Percentiles rank a stretch among this genome's conserved stretches.
Evolutionary conservation across 2,888 invertebrate species (phyloP).

Genomic region (Odontomyia ornata): DNA sequence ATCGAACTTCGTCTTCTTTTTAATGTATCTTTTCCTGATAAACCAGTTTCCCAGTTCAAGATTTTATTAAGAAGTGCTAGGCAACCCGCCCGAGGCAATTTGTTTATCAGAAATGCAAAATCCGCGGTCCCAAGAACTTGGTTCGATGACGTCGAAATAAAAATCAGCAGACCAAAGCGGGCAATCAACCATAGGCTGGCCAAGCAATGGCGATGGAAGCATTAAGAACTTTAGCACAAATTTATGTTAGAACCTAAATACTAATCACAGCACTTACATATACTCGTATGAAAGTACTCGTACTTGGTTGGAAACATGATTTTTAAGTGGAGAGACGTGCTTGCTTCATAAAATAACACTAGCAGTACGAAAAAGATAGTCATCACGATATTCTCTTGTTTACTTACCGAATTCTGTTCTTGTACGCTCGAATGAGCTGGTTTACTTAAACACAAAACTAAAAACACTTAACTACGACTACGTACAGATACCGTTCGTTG

Average conservation of each 20-base stretch:
- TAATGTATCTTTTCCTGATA: constrained; percentile 17
- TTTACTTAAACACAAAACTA: not conserved
- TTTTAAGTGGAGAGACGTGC: too few relatives aligned
- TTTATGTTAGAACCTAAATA: not conserved
- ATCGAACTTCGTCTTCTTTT: constrained; percentile 1
- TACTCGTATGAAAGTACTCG: too few relatives aligned
- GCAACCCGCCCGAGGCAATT: not conserved
- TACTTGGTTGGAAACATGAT: not conserved
- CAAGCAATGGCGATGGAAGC: not conserved
- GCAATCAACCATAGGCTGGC: not conserved
- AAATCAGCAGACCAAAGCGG: not conserved
- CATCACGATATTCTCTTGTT: not conserved
- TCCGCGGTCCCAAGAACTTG: not conserved
- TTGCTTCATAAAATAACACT: not conserved
- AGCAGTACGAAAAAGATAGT: too few relatives aligned
- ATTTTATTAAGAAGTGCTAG: not conserved
- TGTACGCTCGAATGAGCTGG: not conserved
- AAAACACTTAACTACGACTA: not conserved
- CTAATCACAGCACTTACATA: too few relatives aligned
- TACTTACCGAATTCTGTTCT: not conserved
- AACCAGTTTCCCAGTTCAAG: constrained; percentile 8
- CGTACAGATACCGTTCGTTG: not conserved
- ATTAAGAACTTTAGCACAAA: not conserved
- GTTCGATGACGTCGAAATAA: not conserved
- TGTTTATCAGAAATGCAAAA: too few relatives aligned